These are phyloP conservation scores for Cryptocephalus primarius DNA, from an alignment of 2,888 invertebrate species.

Conservation along the genomic window DNA sequence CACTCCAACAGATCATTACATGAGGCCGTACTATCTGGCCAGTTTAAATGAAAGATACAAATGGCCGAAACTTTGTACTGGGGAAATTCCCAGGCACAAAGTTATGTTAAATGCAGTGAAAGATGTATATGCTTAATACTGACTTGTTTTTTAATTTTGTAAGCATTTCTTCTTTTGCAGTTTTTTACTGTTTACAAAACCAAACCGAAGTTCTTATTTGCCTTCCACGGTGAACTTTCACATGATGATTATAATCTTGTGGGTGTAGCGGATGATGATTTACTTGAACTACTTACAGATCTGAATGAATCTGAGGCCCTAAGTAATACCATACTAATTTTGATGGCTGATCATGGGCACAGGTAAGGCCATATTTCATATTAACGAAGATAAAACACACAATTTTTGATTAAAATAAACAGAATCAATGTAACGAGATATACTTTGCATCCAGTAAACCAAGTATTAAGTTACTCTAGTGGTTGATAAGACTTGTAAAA, in stretches of 20 bases:
- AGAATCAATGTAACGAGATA: no score
- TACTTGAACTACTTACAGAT: slow-evolving; percentile 51
- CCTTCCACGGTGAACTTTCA: slow-evolving; percentile 80
- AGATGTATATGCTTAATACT: slow-evolving; percentile 41
- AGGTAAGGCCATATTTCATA: slow-evolving; percentile 41
- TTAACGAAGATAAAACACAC: no score
- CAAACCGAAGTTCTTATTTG: slow-evolving; percentile 71
- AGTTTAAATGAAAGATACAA: slow-evolving; percentile 45
- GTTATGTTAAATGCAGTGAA: slow-evolving; percentile 54
- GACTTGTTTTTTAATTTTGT: background rate
- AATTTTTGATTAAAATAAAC: no score
- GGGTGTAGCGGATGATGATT: slow-evolving; percentile 64
- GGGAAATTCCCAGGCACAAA: slow-evolving; percentile 58
- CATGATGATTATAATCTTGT: slow-evolving; percentile 78
- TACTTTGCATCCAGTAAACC: no score
- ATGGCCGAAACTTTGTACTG: slow-evolving; percentile 53
- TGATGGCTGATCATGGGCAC: slow-evolving; percentile 92
- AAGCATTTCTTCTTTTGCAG: slow-evolving; percentile 21
- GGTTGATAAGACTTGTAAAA: no score
- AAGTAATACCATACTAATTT: slow-evolving; percentile 69
- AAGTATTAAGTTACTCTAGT: no score
- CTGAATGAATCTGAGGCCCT: slow-evolving; percentile 51
- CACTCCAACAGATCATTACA: slow-evolving; percentile 84
- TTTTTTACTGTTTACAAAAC: slow-evolving; percentile 51
- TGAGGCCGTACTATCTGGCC: slow-evolving; percentile 69